A percentile compares a stretch with the other conserved stretches of the same genome.
phyloP scores from a whole-genome alignment of 2,888 invertebrate species.

The Frankliniella fusca region DNA sequence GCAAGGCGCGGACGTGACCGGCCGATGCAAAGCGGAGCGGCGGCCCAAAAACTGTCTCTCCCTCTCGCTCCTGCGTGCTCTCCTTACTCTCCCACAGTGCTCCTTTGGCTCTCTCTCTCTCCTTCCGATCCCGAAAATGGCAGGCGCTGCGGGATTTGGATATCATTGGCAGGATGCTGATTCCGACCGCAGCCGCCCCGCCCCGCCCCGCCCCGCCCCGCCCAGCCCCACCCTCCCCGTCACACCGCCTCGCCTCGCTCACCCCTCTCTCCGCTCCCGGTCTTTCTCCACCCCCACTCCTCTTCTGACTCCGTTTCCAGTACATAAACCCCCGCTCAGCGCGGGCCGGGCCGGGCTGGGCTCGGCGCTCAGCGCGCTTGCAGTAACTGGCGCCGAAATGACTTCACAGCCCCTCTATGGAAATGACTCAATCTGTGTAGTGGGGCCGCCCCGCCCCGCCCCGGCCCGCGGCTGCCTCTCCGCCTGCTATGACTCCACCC shows the following conservation, averaged over 20 bases:
- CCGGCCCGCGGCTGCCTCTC: not conserved
- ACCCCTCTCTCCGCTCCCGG: not conserved
- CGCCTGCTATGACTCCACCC: not conserved
- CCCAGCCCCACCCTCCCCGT: not conserved
- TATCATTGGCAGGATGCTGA: not conserved
- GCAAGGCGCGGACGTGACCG: not conserved
- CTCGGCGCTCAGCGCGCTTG: not conserved
- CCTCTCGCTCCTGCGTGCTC: not conserved
- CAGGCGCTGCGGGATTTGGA: not conserved
- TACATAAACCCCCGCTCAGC: constrained; percentile 13
- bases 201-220: not conserved
- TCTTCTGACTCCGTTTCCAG: not conserved
- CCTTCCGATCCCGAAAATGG: not conserved
- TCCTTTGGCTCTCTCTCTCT: not conserved
- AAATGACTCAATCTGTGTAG: constrained; percentile 17
- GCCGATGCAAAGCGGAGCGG: not conserved
- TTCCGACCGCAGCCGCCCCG: not conserved
- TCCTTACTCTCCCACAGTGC: not conserved
- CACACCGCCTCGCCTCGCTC: not conserved
- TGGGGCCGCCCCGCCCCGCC: not conserved
- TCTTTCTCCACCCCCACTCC: not conserved
- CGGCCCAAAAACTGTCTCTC: not conserved
- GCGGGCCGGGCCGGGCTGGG: not conserved
- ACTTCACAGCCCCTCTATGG: constrained; percentile 22
- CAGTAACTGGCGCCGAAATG: not conserved